Conservation (phyloP, 1,140 invertebrate genomes). For the Mactra quadrangularis region DNA sequence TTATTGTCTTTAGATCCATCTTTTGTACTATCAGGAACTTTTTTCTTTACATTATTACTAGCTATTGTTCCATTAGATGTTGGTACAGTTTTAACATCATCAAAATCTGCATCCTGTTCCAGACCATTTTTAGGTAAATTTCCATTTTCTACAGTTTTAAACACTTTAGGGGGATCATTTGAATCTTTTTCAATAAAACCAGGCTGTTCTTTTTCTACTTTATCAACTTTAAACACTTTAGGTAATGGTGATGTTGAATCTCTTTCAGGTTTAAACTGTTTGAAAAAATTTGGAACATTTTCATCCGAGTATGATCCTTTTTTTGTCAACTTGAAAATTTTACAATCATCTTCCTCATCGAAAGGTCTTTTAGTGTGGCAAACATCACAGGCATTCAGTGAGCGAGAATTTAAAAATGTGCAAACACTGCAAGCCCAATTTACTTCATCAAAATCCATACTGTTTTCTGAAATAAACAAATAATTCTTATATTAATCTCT, state of each 20-base stretch:
- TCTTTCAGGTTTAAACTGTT: not conserved
- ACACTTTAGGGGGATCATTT: conserved; percentile 33
- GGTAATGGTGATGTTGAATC: conserved; percentile 4
- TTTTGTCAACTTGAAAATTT: not conserved
- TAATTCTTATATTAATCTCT: too few species aligned
- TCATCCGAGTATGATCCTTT: not conserved
- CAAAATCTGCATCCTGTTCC: not conserved
- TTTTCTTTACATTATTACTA: not conserved
- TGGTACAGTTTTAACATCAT: not conserved
- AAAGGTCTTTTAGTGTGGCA: conserved; percentile 11
- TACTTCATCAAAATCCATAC: conserved; percentile 1
- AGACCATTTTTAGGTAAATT: not conserved
- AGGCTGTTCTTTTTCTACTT: too few species aligned
- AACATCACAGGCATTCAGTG: conserved; percentile 19
- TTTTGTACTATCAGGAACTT: not conserved
- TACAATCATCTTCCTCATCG: not conserved
- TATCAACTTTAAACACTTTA: conserved; percentile 36
- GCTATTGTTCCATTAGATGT: not conserved
- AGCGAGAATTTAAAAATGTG: conserved; percentile 36
- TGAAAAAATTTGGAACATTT: not conserved
- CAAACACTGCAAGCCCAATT: conserved; percentile 38
- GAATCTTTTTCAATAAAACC: not conserved
- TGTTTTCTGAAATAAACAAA: too few species aligned
- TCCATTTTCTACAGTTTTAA: conserved; percentile 30
- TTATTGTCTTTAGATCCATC: not conserved